Conservation (phyloP, 2,797 vertebrate genomes). For the Urophycis tenuis region DNA sequence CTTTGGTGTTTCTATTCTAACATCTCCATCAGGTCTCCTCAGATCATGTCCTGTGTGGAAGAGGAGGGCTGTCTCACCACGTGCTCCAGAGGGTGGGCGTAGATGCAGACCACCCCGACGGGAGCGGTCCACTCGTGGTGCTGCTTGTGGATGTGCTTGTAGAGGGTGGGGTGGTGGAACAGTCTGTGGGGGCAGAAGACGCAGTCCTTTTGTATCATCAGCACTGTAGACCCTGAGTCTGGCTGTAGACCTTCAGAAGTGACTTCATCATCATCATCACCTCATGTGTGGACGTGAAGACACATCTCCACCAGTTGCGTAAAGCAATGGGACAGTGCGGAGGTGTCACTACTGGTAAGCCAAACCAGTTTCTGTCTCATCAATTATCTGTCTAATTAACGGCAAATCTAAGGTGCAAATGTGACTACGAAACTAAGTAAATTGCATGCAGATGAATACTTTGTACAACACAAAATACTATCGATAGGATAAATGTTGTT, state of each 20-base stretch:
- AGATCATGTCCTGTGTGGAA: background rate
- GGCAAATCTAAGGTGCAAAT: background rate
- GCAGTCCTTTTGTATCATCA: background rate
- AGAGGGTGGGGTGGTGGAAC: slow-evolving; percentile 80
- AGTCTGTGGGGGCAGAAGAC: slow-evolving; percentile 63
- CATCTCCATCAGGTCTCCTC: background rate
- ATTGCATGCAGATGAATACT: background rate
- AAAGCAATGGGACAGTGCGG: background rate
- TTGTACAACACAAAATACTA: background rate
- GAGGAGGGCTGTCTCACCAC: slow-evolving; percentile 61
- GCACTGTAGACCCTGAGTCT: too few species aligned
- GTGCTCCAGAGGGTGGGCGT: slow-evolving; percentile 86
- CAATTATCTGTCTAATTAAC: too few species aligned
- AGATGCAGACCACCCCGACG: slow-evolving; percentile 75
- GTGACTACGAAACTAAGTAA: background rate
- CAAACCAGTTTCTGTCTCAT: background rate
- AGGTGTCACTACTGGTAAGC: background rate
- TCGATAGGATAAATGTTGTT: background rate
- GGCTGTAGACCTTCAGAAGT: too few species aligned
- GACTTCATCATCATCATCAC: background rate
- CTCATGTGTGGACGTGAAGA: background rate
- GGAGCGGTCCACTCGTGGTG: slow-evolving; percentile 97
- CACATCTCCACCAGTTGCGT: background rate
- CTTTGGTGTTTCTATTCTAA: too few species aligned
- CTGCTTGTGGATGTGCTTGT: slow-evolving; percentile 86